These are phyloP conservation scores for Emmelina monodactyla DNA, from an alignment of 2,888 invertebrate genomes.

Conservation along the genomic window DNA sequence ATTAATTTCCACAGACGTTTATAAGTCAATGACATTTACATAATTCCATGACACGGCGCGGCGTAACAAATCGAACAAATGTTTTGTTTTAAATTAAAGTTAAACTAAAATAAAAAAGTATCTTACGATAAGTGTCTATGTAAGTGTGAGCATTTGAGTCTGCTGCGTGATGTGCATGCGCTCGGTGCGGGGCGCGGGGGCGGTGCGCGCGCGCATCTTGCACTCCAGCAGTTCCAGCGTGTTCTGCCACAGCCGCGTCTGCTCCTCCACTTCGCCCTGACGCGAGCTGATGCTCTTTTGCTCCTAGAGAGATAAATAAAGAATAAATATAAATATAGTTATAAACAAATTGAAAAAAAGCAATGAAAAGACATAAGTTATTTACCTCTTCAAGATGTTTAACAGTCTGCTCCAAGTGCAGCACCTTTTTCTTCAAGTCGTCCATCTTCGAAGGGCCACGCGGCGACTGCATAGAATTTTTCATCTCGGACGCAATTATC, in stretches of 20 bases:
- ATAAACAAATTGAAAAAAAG: not conserved
- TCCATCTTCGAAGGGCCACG: constrained; percentile 67
- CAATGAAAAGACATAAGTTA: not conserved
- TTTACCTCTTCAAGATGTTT: constrained; percentile 51
- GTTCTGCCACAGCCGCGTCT: constrained; percentile 48
- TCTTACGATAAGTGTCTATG: constrained; percentile 20
- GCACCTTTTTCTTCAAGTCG: constrained; percentile 66
- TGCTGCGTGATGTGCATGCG: constrained; percentile 68
- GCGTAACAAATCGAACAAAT: not conserved
- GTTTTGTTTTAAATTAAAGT: too few relatives aligned
- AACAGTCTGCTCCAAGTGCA: constrained; percentile 67
- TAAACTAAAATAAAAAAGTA: not conserved
- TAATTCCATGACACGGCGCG: not conserved
- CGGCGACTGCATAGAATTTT: constrained; percentile 58
- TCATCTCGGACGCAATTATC: constrained; percentile 59
- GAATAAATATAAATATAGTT: constrained; percentile 4
- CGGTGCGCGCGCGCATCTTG: constrained; percentile 60
- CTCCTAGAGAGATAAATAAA: constrained; percentile 31
- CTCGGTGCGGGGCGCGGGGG: constrained; percentile 57
- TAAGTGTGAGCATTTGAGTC: constrained; percentile 69
- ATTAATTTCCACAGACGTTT: too few relatives aligned
- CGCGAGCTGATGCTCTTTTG: constrained; percentile 52
- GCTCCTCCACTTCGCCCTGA: constrained; percentile 55
- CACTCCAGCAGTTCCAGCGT: constrained; percentile 57
- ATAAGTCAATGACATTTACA: too few relatives aligned